These are phyloP conservation scores for Strongylocentrotus purpuratus DNA, from an alignment of 35 echinoderm and acorn worm species.

Conservation along the genomic window DNA sequence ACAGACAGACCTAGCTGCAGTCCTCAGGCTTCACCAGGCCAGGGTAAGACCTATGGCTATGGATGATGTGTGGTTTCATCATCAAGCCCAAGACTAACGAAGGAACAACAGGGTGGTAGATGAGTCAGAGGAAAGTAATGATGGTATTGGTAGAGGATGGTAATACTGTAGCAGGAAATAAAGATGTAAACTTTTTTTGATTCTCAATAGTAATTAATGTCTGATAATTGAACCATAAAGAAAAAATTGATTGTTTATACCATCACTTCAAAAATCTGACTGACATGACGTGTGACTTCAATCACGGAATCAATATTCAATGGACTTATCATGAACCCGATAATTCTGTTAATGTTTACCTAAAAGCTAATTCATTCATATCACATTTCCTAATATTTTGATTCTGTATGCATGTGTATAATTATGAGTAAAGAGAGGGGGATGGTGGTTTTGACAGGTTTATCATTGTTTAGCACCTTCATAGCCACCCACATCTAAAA, in stretches of 20 bases:
- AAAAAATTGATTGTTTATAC: no score
- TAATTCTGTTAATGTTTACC: no score
- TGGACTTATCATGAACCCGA: no score
- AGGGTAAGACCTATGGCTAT: not conserved
- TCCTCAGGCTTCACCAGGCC: not conserved
- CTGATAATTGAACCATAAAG: no score
- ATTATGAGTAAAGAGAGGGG: not conserved
- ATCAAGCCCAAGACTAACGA: not conserved
- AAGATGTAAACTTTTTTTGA: no score
- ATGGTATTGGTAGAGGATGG: no score
- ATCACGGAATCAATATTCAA: no score
- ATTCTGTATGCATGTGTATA: not conserved
- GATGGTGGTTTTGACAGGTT: not conserved
- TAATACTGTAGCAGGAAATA: no score
- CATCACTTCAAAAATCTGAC: no score
- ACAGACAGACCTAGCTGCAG: not conserved
- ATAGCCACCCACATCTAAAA: not conserved
- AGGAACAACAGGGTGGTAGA: not conserved
- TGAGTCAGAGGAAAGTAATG: not conserved
- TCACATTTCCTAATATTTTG: not conserved
- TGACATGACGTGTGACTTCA: no score
- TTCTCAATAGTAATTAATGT: no score
- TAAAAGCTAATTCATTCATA: not conserved
- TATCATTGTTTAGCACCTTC: not conserved
- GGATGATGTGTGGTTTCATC: not conserved